Evolutionary conservation across 2,888 invertebrate genomes (phyloP).

Genomic region (Emmelina monodactyla): DNA sequence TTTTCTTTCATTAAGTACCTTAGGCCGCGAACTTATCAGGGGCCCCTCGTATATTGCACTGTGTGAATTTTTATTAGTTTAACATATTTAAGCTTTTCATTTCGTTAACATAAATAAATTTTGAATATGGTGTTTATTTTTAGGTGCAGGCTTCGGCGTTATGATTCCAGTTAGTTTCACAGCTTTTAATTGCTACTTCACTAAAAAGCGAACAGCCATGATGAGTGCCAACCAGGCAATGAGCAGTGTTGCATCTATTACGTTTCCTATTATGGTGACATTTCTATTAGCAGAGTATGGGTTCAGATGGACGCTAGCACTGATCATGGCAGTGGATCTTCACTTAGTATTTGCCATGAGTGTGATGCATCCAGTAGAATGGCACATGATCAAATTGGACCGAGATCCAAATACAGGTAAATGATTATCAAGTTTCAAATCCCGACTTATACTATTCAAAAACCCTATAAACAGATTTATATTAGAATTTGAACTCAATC

Average conservation of each 20-base stretch:
- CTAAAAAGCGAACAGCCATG: constrained; percentile 72
- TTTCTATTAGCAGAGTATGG: constrained; percentile 70
- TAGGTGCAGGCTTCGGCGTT: constrained; percentile 76
- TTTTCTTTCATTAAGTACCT: too few species aligned
- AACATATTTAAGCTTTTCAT: too few species aligned
- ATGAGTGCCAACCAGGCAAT: constrained; percentile 79
- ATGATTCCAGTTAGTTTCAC: constrained; percentile 77
- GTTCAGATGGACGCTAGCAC: constrained; percentile 72
- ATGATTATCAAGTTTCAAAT: constrained; percentile 6
- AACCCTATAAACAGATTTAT: too few species aligned
- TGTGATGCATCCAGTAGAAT: constrained; percentile 77
- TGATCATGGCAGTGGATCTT: constrained; percentile 72
- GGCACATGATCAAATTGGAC: constrained; percentile 64
- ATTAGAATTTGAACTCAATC: too few species aligned
- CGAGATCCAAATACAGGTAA: constrained; percentile 24
- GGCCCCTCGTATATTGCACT: too few species aligned
- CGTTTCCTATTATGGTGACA: constrained; percentile 72
- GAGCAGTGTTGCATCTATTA: constrained; percentile 73
- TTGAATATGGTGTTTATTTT: constrained; percentile 9
- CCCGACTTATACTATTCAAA: too few species aligned
- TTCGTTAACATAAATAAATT: too few species aligned
- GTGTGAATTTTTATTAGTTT: too few species aligned
- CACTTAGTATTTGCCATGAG: constrained; percentile 74
- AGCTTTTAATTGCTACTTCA: constrained; percentile 78
- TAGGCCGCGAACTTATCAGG: too few species aligned